Percentiles rank a stretch among this genome's conserved stretches.
phyloP scores from a whole-genome alignment of 2,888 invertebrate species.

The Agapetus fuscipes region DNA sequence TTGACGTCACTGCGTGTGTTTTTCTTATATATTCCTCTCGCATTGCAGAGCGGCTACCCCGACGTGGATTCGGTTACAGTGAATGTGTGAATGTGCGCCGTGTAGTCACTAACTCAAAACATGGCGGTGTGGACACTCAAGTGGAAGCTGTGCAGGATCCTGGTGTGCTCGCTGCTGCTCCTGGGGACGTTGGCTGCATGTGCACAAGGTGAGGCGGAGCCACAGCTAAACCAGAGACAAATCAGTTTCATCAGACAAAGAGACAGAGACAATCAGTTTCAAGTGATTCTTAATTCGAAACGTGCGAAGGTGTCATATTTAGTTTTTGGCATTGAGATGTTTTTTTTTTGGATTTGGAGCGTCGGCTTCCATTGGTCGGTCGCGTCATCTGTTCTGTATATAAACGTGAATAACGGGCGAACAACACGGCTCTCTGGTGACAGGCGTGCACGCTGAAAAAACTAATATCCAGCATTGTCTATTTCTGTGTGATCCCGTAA shows the following conservation, averaged over 20 bases:
- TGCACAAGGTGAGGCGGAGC: constrained; percentile 38
- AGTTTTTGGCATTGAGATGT: no score
- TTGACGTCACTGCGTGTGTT: constrained; percentile 1
- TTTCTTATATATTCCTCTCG: no score
- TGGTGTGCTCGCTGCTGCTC: constrained; percentile 41
- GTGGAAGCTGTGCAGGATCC: constrained; percentile 43
- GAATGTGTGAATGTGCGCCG: constrained; percentile 42
- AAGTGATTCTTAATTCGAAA: no score
- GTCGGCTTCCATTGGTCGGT: no score
- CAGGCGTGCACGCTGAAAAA: neutral
- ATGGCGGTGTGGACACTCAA: constrained; percentile 41
- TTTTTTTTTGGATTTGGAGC: no score
- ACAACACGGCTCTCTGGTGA: no score
- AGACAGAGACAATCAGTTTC: no score
- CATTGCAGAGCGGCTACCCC: constrained; percentile 12
- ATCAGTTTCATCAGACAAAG: neutral
- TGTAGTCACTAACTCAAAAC: constrained; percentile 33
- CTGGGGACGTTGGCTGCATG: constrained; percentile 34
- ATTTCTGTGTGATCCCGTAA: constrained; percentile 46
- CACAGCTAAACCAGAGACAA: neutral
- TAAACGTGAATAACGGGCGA: no score
- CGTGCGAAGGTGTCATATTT: no score
- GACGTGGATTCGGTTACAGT: constrained; percentile 27
- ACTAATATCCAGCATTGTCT: constrained; percentile 27
- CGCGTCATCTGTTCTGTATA: no score